Conservation (phyloP, 2,888 invertebrate genomes). For the Perdita meconis region DNA sequence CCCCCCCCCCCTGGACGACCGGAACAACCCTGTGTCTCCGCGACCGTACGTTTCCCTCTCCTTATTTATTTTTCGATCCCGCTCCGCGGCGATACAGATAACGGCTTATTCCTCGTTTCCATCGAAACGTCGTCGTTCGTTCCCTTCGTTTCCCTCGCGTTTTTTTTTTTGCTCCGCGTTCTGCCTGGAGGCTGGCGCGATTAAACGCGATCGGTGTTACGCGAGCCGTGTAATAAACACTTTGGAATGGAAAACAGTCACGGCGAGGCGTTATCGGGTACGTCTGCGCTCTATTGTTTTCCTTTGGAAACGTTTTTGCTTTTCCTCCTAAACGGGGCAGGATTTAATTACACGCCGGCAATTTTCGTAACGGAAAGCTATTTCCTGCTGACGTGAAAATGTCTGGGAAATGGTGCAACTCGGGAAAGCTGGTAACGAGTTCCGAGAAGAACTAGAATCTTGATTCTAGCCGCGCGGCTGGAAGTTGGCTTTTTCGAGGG, state of each 20-base stretch:
- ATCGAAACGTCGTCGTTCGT: conserved; percentile 8
- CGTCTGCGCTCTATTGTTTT: conserved; percentile 33
- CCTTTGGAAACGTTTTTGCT: conserved; percentile 9
- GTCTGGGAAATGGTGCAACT: neutral
- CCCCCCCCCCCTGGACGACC: too few species aligned
- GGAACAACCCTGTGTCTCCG: conserved; percentile 11
- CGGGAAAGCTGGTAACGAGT: too few species aligned
- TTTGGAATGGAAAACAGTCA: conserved; percentile 45
- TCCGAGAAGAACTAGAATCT: neutral
- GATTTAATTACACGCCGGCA: conserved; percentile 21
- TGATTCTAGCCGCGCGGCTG: neutral
- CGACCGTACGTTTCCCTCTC: conserved; percentile 4
- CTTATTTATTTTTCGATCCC: conserved; percentile 12
- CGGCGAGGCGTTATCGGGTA: conserved; percentile 34
- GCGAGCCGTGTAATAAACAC: conserved; percentile 43
- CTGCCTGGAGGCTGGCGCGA: neutral
- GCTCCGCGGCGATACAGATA: conserved; percentile 11
- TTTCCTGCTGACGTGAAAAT: conserved; percentile 16
- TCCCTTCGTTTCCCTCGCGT: neutral
- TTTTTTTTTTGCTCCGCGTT: neutral
- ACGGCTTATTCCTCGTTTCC: conserved; percentile 30
- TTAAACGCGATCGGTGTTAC: conserved; percentile 30
- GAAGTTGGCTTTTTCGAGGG: neutral
- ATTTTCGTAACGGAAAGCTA: neutral
- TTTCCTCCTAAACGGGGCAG: neutral